Conservation (phyloP, 2,888 invertebrate species). For the Dorcus hopei region DNA sequence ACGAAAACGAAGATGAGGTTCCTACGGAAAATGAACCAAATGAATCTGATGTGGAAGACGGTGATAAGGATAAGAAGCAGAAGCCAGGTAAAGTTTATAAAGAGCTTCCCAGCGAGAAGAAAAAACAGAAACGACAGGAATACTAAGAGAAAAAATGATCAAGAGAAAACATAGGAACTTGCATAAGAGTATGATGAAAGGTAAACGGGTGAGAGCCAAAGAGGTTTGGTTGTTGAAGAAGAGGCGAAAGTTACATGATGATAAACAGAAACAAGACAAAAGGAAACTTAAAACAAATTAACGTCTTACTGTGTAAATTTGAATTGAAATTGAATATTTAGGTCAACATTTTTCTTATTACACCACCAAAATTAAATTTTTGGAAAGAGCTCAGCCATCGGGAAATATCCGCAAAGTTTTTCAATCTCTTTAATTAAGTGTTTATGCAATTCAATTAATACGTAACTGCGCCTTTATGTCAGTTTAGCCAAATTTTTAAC, state of each 20-base stretch:
- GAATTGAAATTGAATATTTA: neutral
- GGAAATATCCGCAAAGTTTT: no score
- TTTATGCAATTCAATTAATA: no score
- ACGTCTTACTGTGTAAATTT: neutral
- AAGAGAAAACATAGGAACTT: conserved; percentile 89
- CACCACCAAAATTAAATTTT: no score
- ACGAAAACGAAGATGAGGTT: conserved; percentile 31
- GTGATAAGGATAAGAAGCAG: conserved; percentile 20
- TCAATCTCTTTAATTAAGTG: no score
- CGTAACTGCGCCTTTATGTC: no score
- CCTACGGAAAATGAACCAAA: conserved; percentile 32
- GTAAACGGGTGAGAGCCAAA: conserved; percentile 59
- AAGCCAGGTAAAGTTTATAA: conserved; percentile 64
- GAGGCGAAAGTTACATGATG: conserved; percentile 71
- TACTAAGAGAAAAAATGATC: conserved; percentile 90
- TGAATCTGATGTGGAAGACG: conserved; percentile 19
- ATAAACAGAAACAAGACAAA: conserved; percentile 56
- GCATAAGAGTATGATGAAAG: conserved; percentile 84
- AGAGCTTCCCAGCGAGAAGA: conserved; percentile 62
- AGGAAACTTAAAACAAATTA: conserved; percentile 44
- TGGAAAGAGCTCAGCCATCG: no score
- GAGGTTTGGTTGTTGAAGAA: conserved; percentile 77
- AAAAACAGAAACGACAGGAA: conserved; percentile 65
- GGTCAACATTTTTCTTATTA: no score
- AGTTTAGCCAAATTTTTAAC: no score